phyloP scores from a whole-genome alignment of 2,888 invertebrate species.

The Apoda limacodes region DNA sequence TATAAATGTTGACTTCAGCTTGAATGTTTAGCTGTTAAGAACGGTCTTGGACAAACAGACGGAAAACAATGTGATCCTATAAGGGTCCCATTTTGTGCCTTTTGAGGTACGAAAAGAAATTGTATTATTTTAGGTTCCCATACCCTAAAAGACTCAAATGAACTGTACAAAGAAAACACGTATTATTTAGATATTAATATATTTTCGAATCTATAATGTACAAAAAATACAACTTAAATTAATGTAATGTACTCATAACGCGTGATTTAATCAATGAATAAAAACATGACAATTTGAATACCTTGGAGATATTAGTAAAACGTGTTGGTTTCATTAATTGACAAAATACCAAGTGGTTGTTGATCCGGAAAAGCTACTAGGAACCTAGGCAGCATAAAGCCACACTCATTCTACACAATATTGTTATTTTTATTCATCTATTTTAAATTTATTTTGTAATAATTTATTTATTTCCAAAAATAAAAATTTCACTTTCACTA shows the following conservation, averaged over 20 bases:
- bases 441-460: constrained; percentile 22
- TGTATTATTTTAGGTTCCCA: no score
- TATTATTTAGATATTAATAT: constrained; percentile 72
- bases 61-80: no score
- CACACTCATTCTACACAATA: constrained; percentile 33
- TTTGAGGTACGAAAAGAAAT: no score
- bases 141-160: no score
- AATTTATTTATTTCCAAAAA: constrained; percentile 45
- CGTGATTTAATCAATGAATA: constrained; percentile 48
- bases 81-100: no score
- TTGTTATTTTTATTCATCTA: constrained; percentile 22
- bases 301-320: constrained; percentile 37
- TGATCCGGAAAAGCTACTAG: constrained; percentile 54
- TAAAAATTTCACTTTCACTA: constrained; percentile 57
- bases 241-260: constrained; percentile 71
- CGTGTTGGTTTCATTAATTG: constrained; percentile 52
- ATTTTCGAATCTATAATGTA: constrained; percentile 82
- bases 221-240: constrained; percentile 77
- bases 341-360: constrained; percentile 46
- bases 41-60: no score
- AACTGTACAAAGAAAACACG: constrained; percentile 32
- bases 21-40: no score
- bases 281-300: constrained; percentile 47
- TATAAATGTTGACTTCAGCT: no score
- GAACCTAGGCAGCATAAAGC: constrained; percentile 49